Base-by-base conservation (phyloP, 1,140 invertebrate genomes). In the Zelostemma sp. region DNA sequence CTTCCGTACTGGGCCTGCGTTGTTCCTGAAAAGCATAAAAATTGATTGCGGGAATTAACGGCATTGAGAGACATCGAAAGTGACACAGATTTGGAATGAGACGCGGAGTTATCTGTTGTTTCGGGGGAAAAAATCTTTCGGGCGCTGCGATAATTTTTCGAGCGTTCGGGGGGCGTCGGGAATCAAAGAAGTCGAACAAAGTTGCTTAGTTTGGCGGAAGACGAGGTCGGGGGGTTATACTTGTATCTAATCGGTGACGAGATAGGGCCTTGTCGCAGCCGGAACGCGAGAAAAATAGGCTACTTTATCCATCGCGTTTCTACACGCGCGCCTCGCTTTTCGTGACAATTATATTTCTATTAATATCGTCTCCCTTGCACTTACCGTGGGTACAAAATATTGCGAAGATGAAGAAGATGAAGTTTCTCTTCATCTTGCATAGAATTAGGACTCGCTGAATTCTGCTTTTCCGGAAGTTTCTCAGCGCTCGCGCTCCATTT, bases 171-270 rank as follows among this genome's bases (percentile, higher is more conserved):
- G 38, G 18, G 16, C 35, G 16, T 16, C 49, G 12, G 21, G 51
- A 56, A 6, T 74, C 60, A 65, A 59, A 67, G 62, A 70, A 8
- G 59, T 51, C 46, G 68, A 71, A 75, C 45, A 60, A 72, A 68
- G 53, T 74, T 46, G 46, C n/a, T 63, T 61, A 58, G 64, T 70
- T 70, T 49, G 69, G 63, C 76, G 77, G 74, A 81, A 79, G 74
- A 53, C 73, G 73, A 74, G 76, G 79, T 83, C 78, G 77, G 60
- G 46, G 61, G 80, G 81, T 83, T 76, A 63, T 57, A 47, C 57
- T 62, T 56, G 38, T 83, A 83, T 83, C 81, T 82, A 82, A 83
- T 82, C 81, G 19, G 60, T 59, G 46, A 60, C 67, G 75, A 80
- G 80, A 82, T 80, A 81, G 68, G 73, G 51, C 41, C 70, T 75